Percentiles rank a stretch among this genome's conserved stretches.
Evolutionary conservation across 2,888 invertebrate species (phyloP).

Genomic region (Erebia aethiops): DNA sequence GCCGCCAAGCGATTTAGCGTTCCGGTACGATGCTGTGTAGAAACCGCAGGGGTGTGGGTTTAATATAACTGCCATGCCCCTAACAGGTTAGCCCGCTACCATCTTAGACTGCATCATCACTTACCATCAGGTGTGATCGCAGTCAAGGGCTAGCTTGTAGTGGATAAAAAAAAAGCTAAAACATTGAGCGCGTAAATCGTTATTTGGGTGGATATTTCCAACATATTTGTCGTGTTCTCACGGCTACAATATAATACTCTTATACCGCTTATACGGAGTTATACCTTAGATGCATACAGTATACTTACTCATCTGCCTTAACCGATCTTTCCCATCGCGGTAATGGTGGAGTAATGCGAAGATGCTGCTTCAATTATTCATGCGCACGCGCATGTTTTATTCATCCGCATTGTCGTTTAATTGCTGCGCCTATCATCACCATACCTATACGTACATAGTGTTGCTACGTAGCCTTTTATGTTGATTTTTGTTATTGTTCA

Average conservation of each 20-base stretch:
- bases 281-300: not conserved
- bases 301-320: constrained; percentile 4
- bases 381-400: constrained; percentile 43
- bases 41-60: no score
- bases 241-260: not conserved
- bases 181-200: not conserved
- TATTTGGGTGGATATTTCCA: constrained; percentile 5
- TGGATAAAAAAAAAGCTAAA: no score
- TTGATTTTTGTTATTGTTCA: constrained; percentile 16
- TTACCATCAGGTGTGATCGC: no score
- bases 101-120: no score
- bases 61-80: no score
- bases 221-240: constrained; percentile 10
- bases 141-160: no score
- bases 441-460: not conserved
- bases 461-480: constrained; percentile 4
- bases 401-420: constrained; percentile 52
- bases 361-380: constrained; percentile 54
- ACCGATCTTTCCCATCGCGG: constrained; percentile 21
- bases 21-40: no score
- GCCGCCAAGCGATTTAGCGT: no score
- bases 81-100: no score
- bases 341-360: constrained; percentile 34
- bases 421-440: constrained; percentile 38
- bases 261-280: not conserved